phyloP scores from a whole-genome alignment of 2,113 vertebrate species.

The Trinectes maculatus region DNA sequence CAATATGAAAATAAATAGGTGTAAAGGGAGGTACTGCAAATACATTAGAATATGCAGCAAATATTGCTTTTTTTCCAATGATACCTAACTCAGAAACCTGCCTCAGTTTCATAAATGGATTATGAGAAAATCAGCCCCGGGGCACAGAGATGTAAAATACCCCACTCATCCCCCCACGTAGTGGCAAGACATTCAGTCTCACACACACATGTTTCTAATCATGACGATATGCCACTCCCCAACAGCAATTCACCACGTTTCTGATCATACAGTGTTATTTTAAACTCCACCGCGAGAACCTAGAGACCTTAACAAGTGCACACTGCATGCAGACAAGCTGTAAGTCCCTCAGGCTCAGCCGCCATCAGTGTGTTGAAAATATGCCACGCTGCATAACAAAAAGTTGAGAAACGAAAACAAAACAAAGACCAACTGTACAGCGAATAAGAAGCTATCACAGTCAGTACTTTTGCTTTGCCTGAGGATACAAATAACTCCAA shows the following conservation, averaged over 20 bases:
- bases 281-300: conserved; percentile 32
- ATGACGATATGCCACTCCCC: not conserved
- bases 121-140: not conserved
- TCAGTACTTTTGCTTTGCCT: conserved; percentile 61
- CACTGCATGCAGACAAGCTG: conserved; percentile 29
- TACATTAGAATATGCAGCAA: not conserved
- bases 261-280: conserved; percentile 38
- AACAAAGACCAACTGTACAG: conserved; percentile 59
- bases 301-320: conserved; percentile 38
- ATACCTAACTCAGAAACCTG: not conserved
- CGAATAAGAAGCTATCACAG: conserved; percentile 51
- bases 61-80: not conserved
- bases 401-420: conserved; percentile 38
- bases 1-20: not conserved
- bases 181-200: not conserved
- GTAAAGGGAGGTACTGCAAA: not conserved
- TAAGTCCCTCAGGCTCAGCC: conserved; percentile 51
- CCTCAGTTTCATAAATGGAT: not conserved
- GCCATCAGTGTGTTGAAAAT: conserved; percentile 61
- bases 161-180: no score
- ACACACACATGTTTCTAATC: no score
- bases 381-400: conserved; percentile 44
- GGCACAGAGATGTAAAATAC: not conserved
- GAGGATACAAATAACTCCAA: conserved; percentile 76
- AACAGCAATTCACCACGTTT: conserved; percentile 6